These are phyloP conservation scores for Avahi laniger DNA, from an alignment of 2,797 vertebrate genomes.

Conservation along the genomic window DNA sequence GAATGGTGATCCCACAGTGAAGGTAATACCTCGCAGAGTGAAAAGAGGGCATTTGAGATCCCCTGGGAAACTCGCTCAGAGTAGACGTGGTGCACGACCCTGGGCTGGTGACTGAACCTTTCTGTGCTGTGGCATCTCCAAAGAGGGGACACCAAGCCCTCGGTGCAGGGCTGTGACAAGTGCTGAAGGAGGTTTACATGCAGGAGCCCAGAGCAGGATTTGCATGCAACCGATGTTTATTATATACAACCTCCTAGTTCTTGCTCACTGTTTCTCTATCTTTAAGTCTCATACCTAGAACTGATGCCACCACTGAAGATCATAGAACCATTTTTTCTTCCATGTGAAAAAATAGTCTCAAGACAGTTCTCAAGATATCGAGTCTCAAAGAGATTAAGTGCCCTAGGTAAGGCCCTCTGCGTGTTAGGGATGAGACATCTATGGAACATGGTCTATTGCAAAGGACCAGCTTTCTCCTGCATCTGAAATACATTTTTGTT, in stretches of 20 bases:
- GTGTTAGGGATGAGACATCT: neutral
- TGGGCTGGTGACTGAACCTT: neutral
- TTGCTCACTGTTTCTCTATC: neutral
- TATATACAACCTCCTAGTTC: neutral
- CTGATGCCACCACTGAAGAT: neutral
- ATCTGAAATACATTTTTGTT: slow-evolving; percentile 17
- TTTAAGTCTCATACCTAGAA: neutral
- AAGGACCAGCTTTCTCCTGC: neutral
- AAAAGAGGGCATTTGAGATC: neutral
- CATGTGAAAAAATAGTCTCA: neutral
- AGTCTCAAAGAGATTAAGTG: neutral
- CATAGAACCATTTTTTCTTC: neutral
- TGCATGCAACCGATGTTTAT: neutral
- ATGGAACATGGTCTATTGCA: neutral
- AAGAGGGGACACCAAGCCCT: neutral
- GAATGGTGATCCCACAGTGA: neutral
- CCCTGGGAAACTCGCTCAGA: neutral
- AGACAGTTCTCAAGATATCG: neutral
- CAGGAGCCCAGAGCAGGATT: neutral
- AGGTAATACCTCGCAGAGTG: neutral
- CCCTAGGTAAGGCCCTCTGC: neutral
- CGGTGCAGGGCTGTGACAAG: accelerated
- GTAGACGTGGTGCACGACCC: accelerated
- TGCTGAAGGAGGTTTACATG: neutral
- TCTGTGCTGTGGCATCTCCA: neutral